Evolutionary conservation across 2,113 vertebrate genomes (phyloP), one percentile per base, ranked within the genome.

Genomic region (Helogale parvula): DNA sequence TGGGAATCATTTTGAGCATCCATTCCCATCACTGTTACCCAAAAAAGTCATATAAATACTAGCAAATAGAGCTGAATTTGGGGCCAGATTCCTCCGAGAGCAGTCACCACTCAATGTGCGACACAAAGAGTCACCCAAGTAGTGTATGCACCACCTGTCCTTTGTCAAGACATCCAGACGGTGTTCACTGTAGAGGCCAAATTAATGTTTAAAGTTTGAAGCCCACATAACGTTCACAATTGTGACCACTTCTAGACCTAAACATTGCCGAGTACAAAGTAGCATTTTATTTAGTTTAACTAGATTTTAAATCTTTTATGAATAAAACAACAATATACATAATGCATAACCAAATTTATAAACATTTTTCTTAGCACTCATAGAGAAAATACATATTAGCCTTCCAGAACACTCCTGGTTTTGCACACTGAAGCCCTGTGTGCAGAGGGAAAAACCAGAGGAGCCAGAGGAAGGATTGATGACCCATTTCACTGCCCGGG

Each of bases 291-390:
- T 93, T 54, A 68, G 65, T 27, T 88, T 69, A 77, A 47, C 66
- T 29, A 0, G 13, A 66, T 82, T 94, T 97, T 94, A 88, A 88
- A 86, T 25, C 41, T 95, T 97, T 88, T 54, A 83, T 92, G 83
- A 96, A 88, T 82, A 94, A 96, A 96, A 76, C 10, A 33, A 33
- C 35, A 38, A 27, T 52, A 83, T 76, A 38, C 1, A 71, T 19
- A 77, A 85, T 11, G 0, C 33, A 71, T 0, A 82, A 82, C 71
- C 71, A 88, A 72, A 12, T 38, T 88, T 88, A 87, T 68, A 82
- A 94, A 68, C 85, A 69, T 7, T 96, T 96, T 96, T 66, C 41
- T 11, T 35, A 87, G 83, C 68, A 81, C 60, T 54, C 35, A 41
- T 35, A 69, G 93, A 66, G 7, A 69, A 72, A 96, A 97, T 33